Conservation (phyloP, 64 coral and sea anemone species). For the Porites australiensis region DNA sequence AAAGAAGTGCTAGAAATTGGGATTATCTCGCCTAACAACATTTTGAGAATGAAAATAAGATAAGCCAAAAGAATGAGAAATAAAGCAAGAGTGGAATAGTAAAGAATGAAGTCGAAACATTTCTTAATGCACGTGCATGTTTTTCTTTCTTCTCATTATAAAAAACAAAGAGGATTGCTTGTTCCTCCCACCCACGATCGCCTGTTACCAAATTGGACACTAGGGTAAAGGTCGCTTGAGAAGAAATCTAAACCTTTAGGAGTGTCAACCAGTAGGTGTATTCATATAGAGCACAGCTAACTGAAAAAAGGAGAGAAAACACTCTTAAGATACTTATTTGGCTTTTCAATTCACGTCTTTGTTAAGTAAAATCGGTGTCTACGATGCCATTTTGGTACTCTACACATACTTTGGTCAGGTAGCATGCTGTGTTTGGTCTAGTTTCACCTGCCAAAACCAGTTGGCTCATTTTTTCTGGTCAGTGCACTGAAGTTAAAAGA, state of each 20-base stretch:
- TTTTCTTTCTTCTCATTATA: conserved; percentile 8
- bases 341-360: no score
- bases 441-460: no score
- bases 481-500: no score
- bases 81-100: no score
- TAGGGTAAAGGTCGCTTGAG: neutral
- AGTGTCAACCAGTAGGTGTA: no score
- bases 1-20: neutral
- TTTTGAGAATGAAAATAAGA: neutral
- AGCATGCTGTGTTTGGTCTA: no score
- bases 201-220: neutral
- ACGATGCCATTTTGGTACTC: no score
- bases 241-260: no score
- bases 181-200: neutral
- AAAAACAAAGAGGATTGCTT: conserved; percentile 16
- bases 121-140: neutral
- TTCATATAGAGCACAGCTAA: neutral
- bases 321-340: no score
- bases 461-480: no score
- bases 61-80: neutral
- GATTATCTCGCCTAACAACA: neutral
- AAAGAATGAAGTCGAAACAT: neutral
- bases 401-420: no score
- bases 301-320: neutral
- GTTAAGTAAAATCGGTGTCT: no score